Percentiles rank a stretch among this genome's conserved stretches.
These are phyloP conservation scores for Danio aesculapii DNA, from an alignment of 2,797 vertebrate species.

Conservation along the genomic window DNA sequence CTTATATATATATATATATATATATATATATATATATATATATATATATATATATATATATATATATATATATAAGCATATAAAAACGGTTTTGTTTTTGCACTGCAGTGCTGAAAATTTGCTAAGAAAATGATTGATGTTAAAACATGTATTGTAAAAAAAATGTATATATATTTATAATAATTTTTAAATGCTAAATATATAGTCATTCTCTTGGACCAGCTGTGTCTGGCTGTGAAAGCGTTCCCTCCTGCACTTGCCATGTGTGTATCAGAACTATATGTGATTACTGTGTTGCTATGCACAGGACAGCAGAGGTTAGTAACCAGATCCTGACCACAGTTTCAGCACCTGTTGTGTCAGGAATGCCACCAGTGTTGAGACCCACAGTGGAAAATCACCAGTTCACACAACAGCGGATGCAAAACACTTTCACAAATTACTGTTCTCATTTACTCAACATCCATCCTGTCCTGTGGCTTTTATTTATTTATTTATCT, in stretches of 20 bases:
- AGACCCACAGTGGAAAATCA: slow-evolving; percentile 25
- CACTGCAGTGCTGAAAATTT: background rate
- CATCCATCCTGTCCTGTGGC: background rate
- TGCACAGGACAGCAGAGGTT: slow-evolving; percentile 59
- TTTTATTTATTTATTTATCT: background rate
- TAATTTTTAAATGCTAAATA: too few species aligned
- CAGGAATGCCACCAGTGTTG: slow-evolving; percentile 18
- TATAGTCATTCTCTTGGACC: too few species aligned
- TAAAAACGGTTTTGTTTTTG: background rate
- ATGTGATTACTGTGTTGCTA: slow-evolving; percentile 62
- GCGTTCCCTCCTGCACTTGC: background rate
- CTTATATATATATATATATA: too few species aligned
- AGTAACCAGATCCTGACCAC: slow-evolving; percentile 64
- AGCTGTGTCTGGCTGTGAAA: background rate
- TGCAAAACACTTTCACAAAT: background rate
- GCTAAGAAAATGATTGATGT: background rate
- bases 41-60: too few species aligned
- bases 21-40: too few species aligned
- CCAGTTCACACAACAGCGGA: background rate
- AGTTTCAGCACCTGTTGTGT: slow-evolving; percentile 57
- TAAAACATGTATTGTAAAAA: background rate
- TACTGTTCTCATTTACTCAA: background rate
- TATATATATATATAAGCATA: too few species aligned
- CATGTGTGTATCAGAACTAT: slow-evolving; percentile 19
- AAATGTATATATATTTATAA: too few species aligned